Base-by-base conservation (phyloP, 1,140 invertebrate genomes). In the Harpegnathos saltator region DNA sequence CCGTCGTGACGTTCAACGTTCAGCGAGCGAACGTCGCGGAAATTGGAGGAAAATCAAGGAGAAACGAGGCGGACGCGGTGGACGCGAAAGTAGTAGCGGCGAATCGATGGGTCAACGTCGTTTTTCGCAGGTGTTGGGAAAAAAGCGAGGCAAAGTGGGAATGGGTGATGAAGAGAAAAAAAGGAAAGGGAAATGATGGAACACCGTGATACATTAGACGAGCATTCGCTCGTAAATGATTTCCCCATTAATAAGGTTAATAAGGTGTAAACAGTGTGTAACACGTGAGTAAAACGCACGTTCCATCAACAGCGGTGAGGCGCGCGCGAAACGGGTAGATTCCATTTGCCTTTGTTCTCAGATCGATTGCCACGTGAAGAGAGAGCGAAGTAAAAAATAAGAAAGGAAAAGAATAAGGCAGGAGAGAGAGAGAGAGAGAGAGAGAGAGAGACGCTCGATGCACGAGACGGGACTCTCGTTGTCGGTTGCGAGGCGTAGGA, bases 191-290 rank as follows among this genome's bases (percentile, higher is more conserved):
- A 48, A 44, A 44, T 44, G 7, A 44, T 44, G 38, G 7, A 44
- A 44, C 38, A 9, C 38, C 38, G 24, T 15, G 26, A 14, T 48
- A 17, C 33, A 22, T 44, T 24, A 11, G 15, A 62, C 48, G 58
- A n/a, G 22, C 52, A 71, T 17, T 54, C 38, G 38, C n/a, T 38
- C 54, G 68, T 50, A 81, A 81, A 52, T 74, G 19, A 71, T 59
- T 62, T 81, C 56, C 1, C 14, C 7, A n/a, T n/a, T n/a, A n/a
- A n/a, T n/a, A n/a, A n/a, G n/a, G 58, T 56, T 50, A 61, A 61
- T 62, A 72, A n/a, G n/a, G 52, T 73, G 54, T 50, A 81, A 81
- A 71, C n/a, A 52, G 14, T 59, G 38, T n/a, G 19, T 33, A 61
- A 58, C 33, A 58, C 33, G 61, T 12, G 29, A 56, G 33, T 17